Base-by-base conservation (phyloP, 92 coral and sea anemone genomes). In the Bergia sp. region DNA sequence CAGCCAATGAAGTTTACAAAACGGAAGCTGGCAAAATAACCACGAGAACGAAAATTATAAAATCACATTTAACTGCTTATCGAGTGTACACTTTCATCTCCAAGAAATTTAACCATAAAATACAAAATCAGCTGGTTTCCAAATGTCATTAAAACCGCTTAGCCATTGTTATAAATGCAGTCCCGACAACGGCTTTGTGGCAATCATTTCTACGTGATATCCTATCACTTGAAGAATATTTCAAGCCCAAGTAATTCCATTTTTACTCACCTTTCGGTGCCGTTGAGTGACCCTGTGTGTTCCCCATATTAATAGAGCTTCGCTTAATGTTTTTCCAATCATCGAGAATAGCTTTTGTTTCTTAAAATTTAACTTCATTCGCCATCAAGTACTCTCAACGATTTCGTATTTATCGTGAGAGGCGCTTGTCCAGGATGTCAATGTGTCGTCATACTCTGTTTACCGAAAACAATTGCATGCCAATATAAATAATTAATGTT, bases 391-490 rank as follows among this genome's bases (percentile, higher is more conserved):
- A 84, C 58, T 67, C 76, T 72, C 45, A 44, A 69, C 79, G 39
- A 69, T 18, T 40, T 82, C 77, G 76, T 74, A n/a, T 44, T 65
- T 82, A 65, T 42, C 77, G 86, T 12, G 38, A 69, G 57, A 84
- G 87, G 78, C 87, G 78, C 87, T 84, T 71, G 79, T 84, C 87
- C 45, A 0, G 1, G 1, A 23, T 43, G 29, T n/a, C 64, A 42
- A 36, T 79, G 79, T 84, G 87, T 84, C 87, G 87, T 84, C 87
- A 84, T 37, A 84, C 44, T 0, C 58, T 49, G 78, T 84, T 50
- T 71, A 43, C 65, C 11, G 61, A 84, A 71, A 43, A 84, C 87
- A 84, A 84, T 84, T 83, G n/a, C 77, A 44, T 45, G 67, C 57
- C 66, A 45, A 69, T 71, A 69, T 84, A 84, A 84, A 84, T 84